Conservation (phyloP, 2,888 invertebrate species). For the Charanyca ferruginea region DNA sequence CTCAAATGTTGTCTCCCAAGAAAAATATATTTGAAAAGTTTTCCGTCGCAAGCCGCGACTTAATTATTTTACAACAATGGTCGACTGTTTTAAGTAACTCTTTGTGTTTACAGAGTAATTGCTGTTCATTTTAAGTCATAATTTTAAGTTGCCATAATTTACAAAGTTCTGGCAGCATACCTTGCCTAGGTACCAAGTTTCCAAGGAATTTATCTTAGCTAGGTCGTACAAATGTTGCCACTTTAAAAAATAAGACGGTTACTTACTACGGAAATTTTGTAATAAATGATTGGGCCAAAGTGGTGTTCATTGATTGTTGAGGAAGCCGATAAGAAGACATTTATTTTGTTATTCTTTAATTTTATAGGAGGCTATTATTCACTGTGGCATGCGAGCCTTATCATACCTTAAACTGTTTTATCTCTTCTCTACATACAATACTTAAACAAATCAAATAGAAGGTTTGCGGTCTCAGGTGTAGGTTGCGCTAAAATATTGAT, state of each 20-base stretch:
- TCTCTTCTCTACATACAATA: too few species aligned
- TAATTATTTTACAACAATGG: constrained; percentile 62
- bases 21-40: constrained; percentile 58
- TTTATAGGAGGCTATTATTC: too few species aligned
- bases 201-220: constrained; percentile 24
- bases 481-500: too few species aligned
- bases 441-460: too few species aligned
- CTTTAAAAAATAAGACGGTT: not conserved
- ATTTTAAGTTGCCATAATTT: constrained; percentile 54
- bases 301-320: not conserved
- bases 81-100: constrained; percentile 47
- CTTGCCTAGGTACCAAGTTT: constrained; percentile 19
- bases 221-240: not conserved
- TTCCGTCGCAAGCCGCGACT: constrained; percentile 27
- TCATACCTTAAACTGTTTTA: too few species aligned
- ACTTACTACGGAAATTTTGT: not conserved
- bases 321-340: too few species aligned
- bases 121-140: constrained; percentile 50
- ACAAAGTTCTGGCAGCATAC: constrained; percentile 31
- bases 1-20: constrained; percentile 33
- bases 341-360: too few species aligned
- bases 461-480: too few species aligned
- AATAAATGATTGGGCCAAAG: too few species aligned
- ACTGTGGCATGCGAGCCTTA: too few species aligned
- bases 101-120: constrained; percentile 62